Percentiles rank a stretch among this genome's conserved stretches.
phyloP scores from a whole-genome alignment of 2,888 invertebrate species.

The Drosophila tanythrix region DNA sequence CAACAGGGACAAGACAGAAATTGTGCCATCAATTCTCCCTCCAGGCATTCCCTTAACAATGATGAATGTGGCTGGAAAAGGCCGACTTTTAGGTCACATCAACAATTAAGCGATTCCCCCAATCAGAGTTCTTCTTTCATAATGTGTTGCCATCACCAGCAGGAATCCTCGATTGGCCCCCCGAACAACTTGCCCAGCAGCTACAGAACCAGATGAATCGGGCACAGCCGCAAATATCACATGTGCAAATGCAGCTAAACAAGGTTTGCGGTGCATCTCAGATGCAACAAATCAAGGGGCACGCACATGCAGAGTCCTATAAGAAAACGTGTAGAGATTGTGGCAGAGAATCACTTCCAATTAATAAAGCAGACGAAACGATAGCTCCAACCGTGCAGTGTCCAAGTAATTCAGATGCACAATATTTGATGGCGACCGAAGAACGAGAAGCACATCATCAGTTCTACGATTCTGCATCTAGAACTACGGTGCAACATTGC shows the following conservation, averaged over 20 bases:
- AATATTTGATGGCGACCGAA: background rate
- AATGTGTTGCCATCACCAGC: conserved; percentile 6
- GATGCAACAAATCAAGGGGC: conserved; percentile 7
- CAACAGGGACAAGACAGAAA: background rate
- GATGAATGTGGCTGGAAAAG: background rate
- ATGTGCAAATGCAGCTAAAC: conserved; percentile 55
- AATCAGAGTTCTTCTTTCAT: background rate
- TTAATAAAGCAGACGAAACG: background rate
- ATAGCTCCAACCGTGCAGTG: background rate
- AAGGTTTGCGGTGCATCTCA: conserved; percentile 26
- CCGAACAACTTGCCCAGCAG: conserved; percentile 62
- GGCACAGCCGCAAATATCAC: conserved; percentile 62
- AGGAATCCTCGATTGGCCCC: conserved; percentile 26
- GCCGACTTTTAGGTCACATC: background rate
- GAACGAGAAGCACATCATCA: background rate
- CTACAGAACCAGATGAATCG: conserved; percentile 56
- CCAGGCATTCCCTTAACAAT: background rate
- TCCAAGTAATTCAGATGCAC: background rate
- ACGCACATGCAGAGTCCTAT: background rate
- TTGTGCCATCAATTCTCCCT: background rate
- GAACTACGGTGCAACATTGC: background rate
- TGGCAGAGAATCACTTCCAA: background rate
- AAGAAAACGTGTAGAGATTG: background rate
- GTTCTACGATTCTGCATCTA: background rate
- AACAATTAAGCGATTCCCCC: background rate